Base-by-base conservation (phyloP, 1,140 invertebrate genomes). In the Steinernema khuongi region DNA sequence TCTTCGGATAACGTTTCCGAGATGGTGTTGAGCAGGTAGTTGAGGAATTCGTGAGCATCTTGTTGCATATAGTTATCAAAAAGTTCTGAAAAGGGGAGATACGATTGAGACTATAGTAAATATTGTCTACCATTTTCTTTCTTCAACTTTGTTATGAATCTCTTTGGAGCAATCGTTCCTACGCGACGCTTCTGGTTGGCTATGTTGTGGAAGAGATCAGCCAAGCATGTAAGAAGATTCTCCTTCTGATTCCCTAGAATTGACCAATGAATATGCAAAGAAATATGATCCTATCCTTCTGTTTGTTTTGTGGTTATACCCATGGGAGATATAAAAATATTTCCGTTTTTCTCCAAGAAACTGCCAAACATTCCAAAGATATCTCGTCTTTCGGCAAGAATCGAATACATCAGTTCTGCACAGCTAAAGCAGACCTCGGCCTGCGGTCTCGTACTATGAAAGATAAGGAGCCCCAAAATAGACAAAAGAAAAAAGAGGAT, bases 31-130 rank as follows among this genome's bases (percentile, higher is more conserved):
- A 99, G 93, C 67, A 99, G 89, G 87, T 97, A 99, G 87, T 99
- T 99, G 67, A 99, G 89, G 89, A 99, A 99, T 87, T 99, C 96
- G 86, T 99, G 96, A 66, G 96, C 96, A 91, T 99, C 96, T 89
- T 99, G 96, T 87, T 99, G 96, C 92, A 97, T 94, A 85, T 97
- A 98, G 87, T 99, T 99, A 87, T 99, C 96, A 89, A 99, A 99
- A 83, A 96, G 91, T 88, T 97, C 95, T 94, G 89, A 79, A 91
- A 90, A 77, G 41, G 76, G 1, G 17, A n/a, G n/a, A n/a, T 30
- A 69, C 74, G 72, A 77, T 78, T 60, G 0, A 50, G 26, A 69
- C 71, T n/a, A 22, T 68, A 50, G 66, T 28, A 75, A 31, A 32
- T n/a, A n/a, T 60, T 70, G 26, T 26, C 19, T 68, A 94, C 93